Evolutionary conservation across 2,888 invertebrate species (phyloP).

Genomic region (Pycnomerus fuliginosus): DNA sequence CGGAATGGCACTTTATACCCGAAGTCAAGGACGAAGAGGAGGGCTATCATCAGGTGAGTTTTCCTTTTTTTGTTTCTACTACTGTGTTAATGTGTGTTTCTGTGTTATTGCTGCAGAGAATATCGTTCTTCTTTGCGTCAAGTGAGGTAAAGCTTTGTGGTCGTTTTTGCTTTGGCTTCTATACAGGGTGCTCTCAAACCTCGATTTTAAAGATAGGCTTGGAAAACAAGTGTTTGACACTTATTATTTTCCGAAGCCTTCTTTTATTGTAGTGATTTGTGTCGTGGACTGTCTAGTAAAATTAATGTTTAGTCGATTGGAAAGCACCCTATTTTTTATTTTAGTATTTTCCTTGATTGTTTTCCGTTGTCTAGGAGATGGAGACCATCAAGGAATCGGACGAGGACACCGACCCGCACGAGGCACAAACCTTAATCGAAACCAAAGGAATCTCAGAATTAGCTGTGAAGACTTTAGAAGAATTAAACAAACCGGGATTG

Average conservation of each 20-base stretch:
- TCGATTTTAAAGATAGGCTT: no score
- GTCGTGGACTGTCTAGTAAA: no score
- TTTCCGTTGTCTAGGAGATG: slow-evolving; percentile 64
- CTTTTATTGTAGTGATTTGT: no score
- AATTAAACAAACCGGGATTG: slow-evolving; percentile 42
- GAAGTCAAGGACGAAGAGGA: slow-evolving; percentile 58
- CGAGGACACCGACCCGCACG: slow-evolving; percentile 57
- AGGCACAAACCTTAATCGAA: slow-evolving; percentile 46
- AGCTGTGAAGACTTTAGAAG: slow-evolving; percentile 45
- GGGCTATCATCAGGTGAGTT: slow-evolving; percentile 47
- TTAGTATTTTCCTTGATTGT: no score
- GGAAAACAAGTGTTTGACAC: no score
- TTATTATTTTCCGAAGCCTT: no score
- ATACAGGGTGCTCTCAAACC: no score
- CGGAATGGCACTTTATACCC: slow-evolving; percentile 68
- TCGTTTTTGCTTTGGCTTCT: background rate
- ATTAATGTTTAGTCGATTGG: no score
- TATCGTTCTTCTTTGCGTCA: slow-evolving; percentile 50
- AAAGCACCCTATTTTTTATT: no score
- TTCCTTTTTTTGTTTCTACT: slow-evolving; percentile 1
- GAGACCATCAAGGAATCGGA: slow-evolving; percentile 68
- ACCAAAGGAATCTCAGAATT: slow-evolving; percentile 36
- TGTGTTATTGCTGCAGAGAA: slow-evolving; percentile 48
- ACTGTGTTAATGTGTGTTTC: slow-evolving; percentile 19
- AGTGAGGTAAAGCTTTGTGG: slow-evolving; percentile 47